Evolutionary conservation across 2,888 invertebrate genomes (phyloP).

Genomic region (Polyommatus iphigenia): DNA sequence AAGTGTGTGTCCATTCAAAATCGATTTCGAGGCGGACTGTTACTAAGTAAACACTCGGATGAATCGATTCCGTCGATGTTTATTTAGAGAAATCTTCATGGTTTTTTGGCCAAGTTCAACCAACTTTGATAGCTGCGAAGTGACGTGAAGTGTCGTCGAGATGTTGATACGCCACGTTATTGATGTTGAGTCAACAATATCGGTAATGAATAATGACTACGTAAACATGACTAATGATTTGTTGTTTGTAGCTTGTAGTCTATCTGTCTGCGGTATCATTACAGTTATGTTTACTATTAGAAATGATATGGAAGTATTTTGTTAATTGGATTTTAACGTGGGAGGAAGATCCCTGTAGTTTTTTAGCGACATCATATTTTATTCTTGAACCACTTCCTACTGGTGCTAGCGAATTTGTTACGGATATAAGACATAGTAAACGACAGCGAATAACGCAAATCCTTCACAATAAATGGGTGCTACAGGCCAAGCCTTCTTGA

Average conservation of each 20-base stretch:
- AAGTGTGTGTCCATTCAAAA: conserved; percentile 51
- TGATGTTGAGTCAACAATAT: conserved; percentile 41
- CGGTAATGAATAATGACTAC: conserved; percentile 26
- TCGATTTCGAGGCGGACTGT: conserved; percentile 73
- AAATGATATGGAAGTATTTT: neutral
- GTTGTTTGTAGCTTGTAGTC: conserved; percentile 11
- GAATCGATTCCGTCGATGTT: conserved; percentile 72
- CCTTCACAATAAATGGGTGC: neutral
- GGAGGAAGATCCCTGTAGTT: neutral
- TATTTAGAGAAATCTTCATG: conserved; percentile 70
- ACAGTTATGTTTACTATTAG: neutral
- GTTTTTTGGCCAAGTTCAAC: conserved; percentile 66
- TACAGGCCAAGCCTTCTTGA: neutral
- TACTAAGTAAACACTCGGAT: conserved; percentile 76
- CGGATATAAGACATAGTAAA: neutral
- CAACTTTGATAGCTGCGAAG: conserved; percentile 54
- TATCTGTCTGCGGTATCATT: neutral
- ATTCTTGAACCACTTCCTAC: neutral
- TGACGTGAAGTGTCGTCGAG: conserved; percentile 63
- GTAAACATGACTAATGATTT: conserved; percentile 12
- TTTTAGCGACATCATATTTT: neutral
- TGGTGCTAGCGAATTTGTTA: neutral
- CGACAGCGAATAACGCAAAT: neutral
- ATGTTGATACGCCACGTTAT: conserved; percentile 52
- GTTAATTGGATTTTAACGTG: neutral